Conservation (phyloP, 2,113 vertebrate genomes). For the Lathamus discolor region DNA sequence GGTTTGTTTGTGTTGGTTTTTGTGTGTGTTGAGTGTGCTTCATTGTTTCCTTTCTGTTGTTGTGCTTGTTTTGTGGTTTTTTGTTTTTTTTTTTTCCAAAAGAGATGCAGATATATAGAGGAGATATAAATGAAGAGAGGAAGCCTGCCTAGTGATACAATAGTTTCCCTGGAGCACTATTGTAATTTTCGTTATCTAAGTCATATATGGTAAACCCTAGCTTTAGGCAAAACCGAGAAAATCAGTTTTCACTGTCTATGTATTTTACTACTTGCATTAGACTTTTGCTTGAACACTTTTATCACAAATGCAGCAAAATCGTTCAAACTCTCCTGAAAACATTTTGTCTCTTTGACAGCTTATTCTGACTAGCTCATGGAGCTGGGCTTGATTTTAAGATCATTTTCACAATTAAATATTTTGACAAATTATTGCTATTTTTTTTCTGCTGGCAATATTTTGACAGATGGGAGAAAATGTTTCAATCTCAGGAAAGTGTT, state of each 20-base stretch:
- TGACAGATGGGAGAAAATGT: conserved; percentile 75
- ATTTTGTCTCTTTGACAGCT: conserved; percentile 57
- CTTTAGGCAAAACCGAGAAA: neutral
- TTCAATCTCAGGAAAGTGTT: conserved; percentile 72
- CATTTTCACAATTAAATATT: conserved; percentile 74
- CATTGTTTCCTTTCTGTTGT: neutral
- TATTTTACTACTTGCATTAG: neutral
- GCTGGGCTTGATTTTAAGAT: conserved; percentile 70
- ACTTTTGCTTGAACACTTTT: conserved; percentile 10
- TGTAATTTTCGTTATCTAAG: neutral
- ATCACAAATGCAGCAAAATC: conserved; percentile 14
- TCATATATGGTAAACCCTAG: neutral
- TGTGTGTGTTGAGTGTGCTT: neutral
- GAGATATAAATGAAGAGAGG: neutral
- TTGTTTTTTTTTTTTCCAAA: neutral
- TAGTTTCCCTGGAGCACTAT: neutral
- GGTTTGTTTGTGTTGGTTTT: neutral
- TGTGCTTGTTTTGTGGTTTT: neutral
- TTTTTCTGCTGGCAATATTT: conserved; percentile 77
- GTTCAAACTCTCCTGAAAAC: conserved; percentile 48
- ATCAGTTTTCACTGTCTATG: neutral
- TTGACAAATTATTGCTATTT: conserved; percentile 77
- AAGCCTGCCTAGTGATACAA: neutral
- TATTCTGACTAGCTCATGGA: conserved; percentile 66
- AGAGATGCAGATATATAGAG: neutral